phyloP scores from a whole-genome alignment of 2,113 vertebrate species.

The Anoura caudifer region DNA sequence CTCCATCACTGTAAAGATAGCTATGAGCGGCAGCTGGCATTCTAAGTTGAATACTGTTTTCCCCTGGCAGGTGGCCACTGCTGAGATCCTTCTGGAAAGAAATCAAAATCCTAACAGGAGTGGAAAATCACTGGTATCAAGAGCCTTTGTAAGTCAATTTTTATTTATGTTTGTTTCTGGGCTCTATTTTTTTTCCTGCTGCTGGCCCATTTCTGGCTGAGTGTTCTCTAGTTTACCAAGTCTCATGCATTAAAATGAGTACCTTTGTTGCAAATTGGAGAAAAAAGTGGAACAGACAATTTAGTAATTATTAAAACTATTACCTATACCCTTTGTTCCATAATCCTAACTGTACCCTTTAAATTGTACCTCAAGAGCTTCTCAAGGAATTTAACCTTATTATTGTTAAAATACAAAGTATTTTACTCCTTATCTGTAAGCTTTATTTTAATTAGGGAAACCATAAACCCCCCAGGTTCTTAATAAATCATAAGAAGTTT shows the following conservation, averaged over 20 bases:
- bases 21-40: background rate
- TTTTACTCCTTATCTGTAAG: background rate
- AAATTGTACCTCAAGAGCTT: background rate
- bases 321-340: background rate
- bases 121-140: slow-evolving; percentile 67
- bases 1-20: background rate
- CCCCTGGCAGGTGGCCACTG: slow-evolving; percentile 47
- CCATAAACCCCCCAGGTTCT: background rate
- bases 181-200: background rate
- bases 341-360: background rate
- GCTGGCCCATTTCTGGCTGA: background rate
- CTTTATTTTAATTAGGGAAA: background rate
- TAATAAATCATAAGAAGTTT: background rate
- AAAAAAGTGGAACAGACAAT: background rate
- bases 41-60: background rate
- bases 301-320: background rate
- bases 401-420: background rate
- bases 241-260: background rate
- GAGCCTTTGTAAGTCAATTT: background rate
- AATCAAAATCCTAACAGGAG: slow-evolving; percentile 47
- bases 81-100: slow-evolving; percentile 60
- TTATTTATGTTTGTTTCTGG: slow-evolving; percentile 13
- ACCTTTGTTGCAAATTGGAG: background rate
- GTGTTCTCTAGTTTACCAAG: background rate
- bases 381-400: background rate